These are phyloP conservation scores for Goniozus legneri DNA, from an alignment of 1,140 invertebrate species.

Conservation along the genomic window DNA sequence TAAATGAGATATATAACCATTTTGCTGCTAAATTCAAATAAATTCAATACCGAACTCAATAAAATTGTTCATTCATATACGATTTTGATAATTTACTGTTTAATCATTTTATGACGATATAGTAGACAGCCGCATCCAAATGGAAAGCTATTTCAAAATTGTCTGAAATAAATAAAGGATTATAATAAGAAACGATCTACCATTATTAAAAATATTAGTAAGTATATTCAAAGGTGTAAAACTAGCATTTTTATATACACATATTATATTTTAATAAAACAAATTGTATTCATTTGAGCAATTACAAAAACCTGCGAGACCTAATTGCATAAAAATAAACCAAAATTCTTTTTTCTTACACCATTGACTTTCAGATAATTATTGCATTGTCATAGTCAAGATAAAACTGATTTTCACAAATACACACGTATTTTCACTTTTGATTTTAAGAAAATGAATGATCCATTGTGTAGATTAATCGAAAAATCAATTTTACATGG, in stretches of 20 bases:
- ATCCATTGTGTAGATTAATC: too few relatives aligned
- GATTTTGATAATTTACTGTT: too few relatives aligned
- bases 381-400: too few relatives aligned
- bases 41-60: too few relatives aligned
- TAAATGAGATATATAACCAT: too few relatives aligned
- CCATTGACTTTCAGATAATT: constrained; percentile 33
- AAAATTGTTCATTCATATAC: too few relatives aligned
- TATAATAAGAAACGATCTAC: constrained; percentile 34
- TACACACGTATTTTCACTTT: too few relatives aligned
- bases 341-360: constrained; percentile 28
- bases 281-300: constrained; percentile 12
- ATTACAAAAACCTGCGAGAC: constrained; percentile 11
- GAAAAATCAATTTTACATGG: constrained; percentile 22
- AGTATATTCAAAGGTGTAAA: constrained; percentile 47
- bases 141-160: constrained; percentile 54
- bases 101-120: constrained; percentile 24
- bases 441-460: too few relatives aligned
- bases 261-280: constrained; percentile 10
- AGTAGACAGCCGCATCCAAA: constrained; percentile 47
- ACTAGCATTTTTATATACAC: constrained; percentile 17
- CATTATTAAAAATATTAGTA: constrained; percentile 14
- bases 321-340: constrained; percentile 5
- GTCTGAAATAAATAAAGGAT: constrained; percentile 54
- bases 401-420: not conserved
- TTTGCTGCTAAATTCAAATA: too few relatives aligned